Evolutionary conservation across 2,888 invertebrate genomes (phyloP), one percentile per base, ranked within the genome.

Genomic region (Odontothrips loti): DNA sequence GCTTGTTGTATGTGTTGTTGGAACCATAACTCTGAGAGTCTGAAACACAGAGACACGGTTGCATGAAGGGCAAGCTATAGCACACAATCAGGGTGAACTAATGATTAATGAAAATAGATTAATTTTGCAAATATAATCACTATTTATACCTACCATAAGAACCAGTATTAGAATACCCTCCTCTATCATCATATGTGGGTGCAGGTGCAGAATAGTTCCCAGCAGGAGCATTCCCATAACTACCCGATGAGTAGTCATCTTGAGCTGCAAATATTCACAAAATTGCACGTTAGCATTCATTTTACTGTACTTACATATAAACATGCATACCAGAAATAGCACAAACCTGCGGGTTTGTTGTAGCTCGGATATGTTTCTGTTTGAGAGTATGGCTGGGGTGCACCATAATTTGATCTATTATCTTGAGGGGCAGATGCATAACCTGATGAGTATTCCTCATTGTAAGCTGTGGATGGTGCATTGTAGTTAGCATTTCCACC

Each of bases 161-260:
- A 9, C 68, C 68, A 75, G 68, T 27, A 27, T 75, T 75, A 75
- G 68, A 75, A 75, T 75, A 75, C 68, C 68, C 68, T 75, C 68
- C 68, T 75, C 68, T 75, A 27, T 75, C 68, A 75, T 75, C 68
- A 75, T 75, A 75, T 10, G 68, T 27, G 1, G 68, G 68, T n/a
- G 68, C 68, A 75, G 68, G 23, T 27, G 68, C 68, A 23, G 68
- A 27, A 23, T 75, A 75, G 27, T 75, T 75, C 12, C 68, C 68
- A 75, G 68, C 23, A 0, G 68, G 68, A 23, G 68, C 23, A 75
- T 75, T 75, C 1, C 68, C 68, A 9, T 75, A 75, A 0, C 68
- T 23, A 9, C 68, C 68, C 8, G 68, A 75, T 4, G 68, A 75
- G 12, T 75, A 75, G 68, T 75, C 68, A 75, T 75, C 68, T 75